These are phyloP conservation scores for Jaculus jaculus DNA, from an alignment of 2,113 vertebrate genomes.

Conservation along the genomic window DNA sequence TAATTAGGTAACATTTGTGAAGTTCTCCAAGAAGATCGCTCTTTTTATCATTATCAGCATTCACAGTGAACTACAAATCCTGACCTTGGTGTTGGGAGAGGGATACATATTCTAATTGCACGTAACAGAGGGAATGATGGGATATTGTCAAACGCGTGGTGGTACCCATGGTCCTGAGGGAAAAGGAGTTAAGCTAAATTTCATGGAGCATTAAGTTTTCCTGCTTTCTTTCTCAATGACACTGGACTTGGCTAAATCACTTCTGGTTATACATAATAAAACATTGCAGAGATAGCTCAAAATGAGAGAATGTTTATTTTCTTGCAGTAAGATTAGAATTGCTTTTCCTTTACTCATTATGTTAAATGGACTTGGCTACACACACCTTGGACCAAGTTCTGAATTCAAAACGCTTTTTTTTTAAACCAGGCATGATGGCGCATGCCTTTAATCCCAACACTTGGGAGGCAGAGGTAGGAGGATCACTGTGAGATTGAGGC, in stretches of 20 bases:
- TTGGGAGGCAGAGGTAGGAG: too few relatives aligned
- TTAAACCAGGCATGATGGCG: too few relatives aligned
- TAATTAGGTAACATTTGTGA: constrained; percentile 62
- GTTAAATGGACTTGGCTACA: background rate
- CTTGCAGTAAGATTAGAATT: background rate
- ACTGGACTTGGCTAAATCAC: background rate
- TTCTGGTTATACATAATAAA: background rate
- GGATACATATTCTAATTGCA: background rate
- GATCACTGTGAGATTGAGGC: too few relatives aligned
- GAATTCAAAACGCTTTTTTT: background rate
- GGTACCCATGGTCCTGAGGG: background rate
- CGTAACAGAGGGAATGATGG: background rate
- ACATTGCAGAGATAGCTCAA: background rate
- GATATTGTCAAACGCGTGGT: background rate
- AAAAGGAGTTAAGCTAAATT: background rate
- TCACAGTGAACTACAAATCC: background rate
- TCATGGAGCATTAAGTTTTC: background rate
- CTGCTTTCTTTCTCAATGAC: background rate
- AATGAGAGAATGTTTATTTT: constrained; percentile 22
- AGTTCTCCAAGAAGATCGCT: constrained; percentile 38
- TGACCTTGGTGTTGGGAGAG: background rate
- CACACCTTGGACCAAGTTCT: background rate
- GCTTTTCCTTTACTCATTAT: background rate
- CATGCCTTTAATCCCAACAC: too few relatives aligned
- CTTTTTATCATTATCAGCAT: constrained; percentile 51